Conservation (phyloP, 92 coral and sea anemone genomes). For the Phenganax subtilis region DNA sequence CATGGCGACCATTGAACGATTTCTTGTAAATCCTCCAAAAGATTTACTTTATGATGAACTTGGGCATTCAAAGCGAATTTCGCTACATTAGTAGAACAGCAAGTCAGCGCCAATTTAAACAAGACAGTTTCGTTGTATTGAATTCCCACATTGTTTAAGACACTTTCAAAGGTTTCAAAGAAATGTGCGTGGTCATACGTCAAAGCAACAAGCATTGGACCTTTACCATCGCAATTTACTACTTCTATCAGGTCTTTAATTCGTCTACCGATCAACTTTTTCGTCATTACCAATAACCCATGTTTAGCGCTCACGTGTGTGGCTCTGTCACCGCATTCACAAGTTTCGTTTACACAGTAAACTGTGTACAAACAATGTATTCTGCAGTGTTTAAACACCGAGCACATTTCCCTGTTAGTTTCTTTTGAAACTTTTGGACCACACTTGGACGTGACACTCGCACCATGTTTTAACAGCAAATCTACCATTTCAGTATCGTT, state of each 20-base stretch:
- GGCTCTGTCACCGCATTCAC: conserved; percentile 57
- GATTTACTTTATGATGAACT: conserved; percentile 23
- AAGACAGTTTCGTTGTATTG: not conserved
- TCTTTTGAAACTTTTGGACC: conserved; percentile 16
- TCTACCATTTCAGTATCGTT: conserved; percentile 48
- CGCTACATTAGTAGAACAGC: not conserved
- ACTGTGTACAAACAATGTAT: not conserved
- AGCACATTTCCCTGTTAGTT: not conserved
- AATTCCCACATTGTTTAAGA: not conserved
- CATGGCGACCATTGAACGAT: not conserved
- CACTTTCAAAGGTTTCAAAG: not conserved
- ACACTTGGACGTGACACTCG: conserved; percentile 41
- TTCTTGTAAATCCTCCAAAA: conserved; percentile 2
- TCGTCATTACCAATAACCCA: conserved; percentile 11
- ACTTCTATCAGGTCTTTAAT: not conserved
- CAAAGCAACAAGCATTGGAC: conserved; percentile 52
- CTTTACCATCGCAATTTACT: not conserved
- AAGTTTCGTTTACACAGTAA: conserved; percentile 31
- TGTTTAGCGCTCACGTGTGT: conserved; percentile 53
- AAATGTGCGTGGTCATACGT: conserved; percentile 40
- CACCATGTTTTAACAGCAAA: conserved; percentile 38
- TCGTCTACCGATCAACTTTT: not conserved
- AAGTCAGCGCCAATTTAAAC: not conserved
- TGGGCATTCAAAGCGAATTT: not conserved
- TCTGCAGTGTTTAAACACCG: not conserved